Percentiles rank a stretch among this genome's conserved stretches.
Evolutionary conservation across 1,140 invertebrate genomes (phyloP).

Genomic region (Aleiodes sp.): DNA sequence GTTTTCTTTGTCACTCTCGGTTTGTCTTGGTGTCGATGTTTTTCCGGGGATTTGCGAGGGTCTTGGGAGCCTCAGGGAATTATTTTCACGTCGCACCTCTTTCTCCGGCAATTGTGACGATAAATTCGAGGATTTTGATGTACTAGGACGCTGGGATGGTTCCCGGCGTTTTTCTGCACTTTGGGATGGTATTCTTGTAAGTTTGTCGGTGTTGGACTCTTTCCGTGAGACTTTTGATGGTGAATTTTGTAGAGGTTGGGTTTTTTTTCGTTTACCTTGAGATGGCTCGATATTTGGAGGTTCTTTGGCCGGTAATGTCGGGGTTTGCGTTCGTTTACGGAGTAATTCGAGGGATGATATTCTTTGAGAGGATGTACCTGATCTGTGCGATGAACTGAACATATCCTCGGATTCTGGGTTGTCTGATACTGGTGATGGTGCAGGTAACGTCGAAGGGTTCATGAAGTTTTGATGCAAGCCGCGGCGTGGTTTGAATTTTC

Average conservation of each 20-base stretch:
- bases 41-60: too few relatives aligned
- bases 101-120: too few relatives aligned
- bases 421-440: background rate
- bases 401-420: background rate
- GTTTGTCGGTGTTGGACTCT: background rate
- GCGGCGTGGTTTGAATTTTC: background rate
- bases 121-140: background rate
- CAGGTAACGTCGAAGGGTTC: background rate
- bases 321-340: background rate
- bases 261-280: background rate
- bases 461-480: background rate
- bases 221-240: background rate
- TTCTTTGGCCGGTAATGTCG: background rate
- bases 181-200: background rate
- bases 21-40: too few relatives aligned
- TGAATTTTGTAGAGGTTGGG: background rate
- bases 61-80: too few relatives aligned
- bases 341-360: background rate
- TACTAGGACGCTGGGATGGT: too few relatives aligned
- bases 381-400: background rate
- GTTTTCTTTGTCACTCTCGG: background rate
- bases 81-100: too few relatives aligned
- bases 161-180: background rate
- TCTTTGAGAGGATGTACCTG: background rate
- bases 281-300: background rate